Base-by-base conservation (phyloP, 2,888 invertebrate species). In the Cephus runcator region DNA sequence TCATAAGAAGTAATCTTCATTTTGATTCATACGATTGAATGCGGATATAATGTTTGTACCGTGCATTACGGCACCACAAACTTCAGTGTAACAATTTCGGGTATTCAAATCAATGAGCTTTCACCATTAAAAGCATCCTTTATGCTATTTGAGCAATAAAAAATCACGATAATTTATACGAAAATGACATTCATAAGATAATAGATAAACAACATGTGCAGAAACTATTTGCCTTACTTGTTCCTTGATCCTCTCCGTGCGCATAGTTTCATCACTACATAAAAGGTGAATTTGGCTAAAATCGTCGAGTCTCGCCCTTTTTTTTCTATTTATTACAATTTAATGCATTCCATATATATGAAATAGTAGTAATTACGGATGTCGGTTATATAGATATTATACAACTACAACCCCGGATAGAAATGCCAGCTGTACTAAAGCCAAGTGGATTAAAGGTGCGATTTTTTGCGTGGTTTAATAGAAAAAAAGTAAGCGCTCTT, bases 401-500 rank as follows among this genome's bases (percentile, higher is more conserved):
- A 87, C 83, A 87, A 87, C 85, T 88, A 87, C 84, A 88, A 85
- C 85, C 85, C 84, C 83, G 85, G 85, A 87, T 86, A 84, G 84
- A 89, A 89, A 90, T 89, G 87, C 88, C 86, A 86, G 81, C 83
- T 85, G 85, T 83, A 85, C 86, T 87, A 88, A 85, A 88, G 86
- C 87, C 81, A 79, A 79, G 81, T 71, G 68, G 40, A 73, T 77
- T 36, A 40, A 75, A 74, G 73, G 76, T 79, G 75, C 75, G 73
- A 75, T 76, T 77, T 79, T 34, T 34, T 68, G 77, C 69, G 77
- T 81, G 76, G 76, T 79, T 93, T 92, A 97, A 93, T 97, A 97
- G 92, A 97, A 97, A 94, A 97, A 97, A 85, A 97, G 93, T 87
- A 97, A 93, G 90, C 97, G 94, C 91, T 97, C 97, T 89, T 97